Conservation (phyloP, 2,113 vertebrate species). For the Syngnathus scovelli region DNA sequence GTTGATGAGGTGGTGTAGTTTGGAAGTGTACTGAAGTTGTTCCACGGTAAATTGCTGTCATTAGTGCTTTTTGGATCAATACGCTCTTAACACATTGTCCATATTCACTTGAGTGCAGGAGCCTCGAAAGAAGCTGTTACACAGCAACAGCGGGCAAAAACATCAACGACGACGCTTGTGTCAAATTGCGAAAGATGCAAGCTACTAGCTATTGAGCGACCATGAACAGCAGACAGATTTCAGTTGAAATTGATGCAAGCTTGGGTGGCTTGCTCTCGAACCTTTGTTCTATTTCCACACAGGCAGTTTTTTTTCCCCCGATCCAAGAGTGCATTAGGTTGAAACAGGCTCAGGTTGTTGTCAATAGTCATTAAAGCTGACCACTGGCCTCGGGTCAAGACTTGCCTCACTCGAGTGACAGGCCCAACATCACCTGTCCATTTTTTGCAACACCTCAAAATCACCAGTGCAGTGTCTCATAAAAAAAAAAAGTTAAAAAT, state of each 20-base stretch:
- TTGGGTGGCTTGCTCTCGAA: conserved; percentile 33
- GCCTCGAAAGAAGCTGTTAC: conserved; percentile 26
- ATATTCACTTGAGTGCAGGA: conserved; percentile 43
- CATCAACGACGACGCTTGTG: conserved; percentile 13
- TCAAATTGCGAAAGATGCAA: conserved; percentile 14
- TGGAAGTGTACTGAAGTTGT: conserved; percentile 34
- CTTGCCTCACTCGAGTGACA: conserved; percentile 45
- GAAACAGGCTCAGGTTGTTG: conserved; percentile 67
- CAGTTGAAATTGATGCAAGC: conserved; percentile 1
- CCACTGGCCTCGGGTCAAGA: conserved; percentile 52
- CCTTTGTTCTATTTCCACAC: conserved; percentile 42
- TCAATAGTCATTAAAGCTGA: conserved; percentile 67
- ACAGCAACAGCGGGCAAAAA: conserved; percentile 24
- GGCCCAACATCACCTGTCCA: conserved; percentile 41
- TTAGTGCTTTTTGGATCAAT: conserved; percentile 55
- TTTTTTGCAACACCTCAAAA: conserved; percentile 26
- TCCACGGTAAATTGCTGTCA: conserved; percentile 40
- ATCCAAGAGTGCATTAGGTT: conserved; percentile 64
- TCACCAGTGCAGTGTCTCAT: conserved; percentile 13
- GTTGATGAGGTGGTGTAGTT: conserved; percentile 31
- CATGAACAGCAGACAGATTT: conserved; percentile 6
- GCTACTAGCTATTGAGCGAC: background rate
- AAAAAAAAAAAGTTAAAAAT: conserved; percentile 9
- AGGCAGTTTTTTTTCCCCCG: conserved; percentile 50
- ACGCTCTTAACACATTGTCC: conserved; percentile 48